Percentiles rank a stretch among this genome's conserved stretches.
phyloP scores from a whole-genome alignment of 1,140 invertebrate genomes.

The Tyrophagus putrescentiae region DNA sequence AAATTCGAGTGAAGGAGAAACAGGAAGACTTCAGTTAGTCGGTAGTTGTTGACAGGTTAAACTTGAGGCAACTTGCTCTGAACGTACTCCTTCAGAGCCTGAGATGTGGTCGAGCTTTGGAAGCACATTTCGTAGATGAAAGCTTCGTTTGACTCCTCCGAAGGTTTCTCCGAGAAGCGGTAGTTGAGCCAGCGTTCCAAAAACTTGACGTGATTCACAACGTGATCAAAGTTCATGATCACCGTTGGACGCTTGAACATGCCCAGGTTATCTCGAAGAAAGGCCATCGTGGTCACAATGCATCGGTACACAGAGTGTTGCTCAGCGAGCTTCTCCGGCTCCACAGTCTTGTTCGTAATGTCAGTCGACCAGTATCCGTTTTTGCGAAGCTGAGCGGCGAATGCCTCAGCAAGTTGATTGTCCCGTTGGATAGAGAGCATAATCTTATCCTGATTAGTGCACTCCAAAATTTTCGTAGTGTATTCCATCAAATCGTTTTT shows the following conservation, averaged over 20 bases:
- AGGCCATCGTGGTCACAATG: background rate
- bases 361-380: background rate
- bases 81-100: background rate
- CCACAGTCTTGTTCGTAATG: background rate
- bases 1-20: too few relatives aligned
- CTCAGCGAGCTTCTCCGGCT: background rate
- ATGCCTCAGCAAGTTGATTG: background rate
- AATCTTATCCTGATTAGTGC: background rate
- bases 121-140: constrained; percentile 1
- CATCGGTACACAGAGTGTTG: background rate
- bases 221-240: constrained; percentile 1
- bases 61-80: too few relatives aligned
- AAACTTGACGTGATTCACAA: background rate
- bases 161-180: background rate
- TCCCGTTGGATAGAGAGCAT: constrained; percentile 1
- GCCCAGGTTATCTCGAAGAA: background rate
- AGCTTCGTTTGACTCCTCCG: background rate
- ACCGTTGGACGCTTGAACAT: background rate
- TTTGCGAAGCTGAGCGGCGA: background rate
- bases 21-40: too few relatives aligned
- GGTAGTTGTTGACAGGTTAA: too few relatives aligned
- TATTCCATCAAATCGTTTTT: background rate
- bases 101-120: background rate
- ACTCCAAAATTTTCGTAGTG: background rate
- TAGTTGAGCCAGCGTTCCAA: background rate